Conservation (phyloP, 2,113 vertebrate genomes). For the Sorex fumeus region DNA sequence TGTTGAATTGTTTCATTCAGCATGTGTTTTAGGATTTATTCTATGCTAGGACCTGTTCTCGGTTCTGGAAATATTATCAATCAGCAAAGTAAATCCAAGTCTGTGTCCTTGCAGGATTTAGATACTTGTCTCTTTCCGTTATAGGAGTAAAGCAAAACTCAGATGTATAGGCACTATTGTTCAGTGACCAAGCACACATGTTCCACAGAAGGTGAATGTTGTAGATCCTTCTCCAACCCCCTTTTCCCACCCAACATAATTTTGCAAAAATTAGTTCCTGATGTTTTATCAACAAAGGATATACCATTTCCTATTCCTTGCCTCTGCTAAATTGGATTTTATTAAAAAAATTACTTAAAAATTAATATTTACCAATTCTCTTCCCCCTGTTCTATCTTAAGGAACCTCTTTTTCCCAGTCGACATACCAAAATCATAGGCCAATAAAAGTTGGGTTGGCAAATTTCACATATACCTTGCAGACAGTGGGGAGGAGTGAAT, state of each 20-base stretch:
- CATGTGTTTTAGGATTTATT: not conserved
- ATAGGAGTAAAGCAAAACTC: not conserved
- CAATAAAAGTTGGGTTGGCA: not conserved
- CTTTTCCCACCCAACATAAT: conserved; percentile 43
- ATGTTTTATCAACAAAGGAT: not conserved
- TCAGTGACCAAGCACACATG: not conserved
- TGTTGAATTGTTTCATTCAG: not conserved
- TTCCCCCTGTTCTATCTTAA: not conserved
- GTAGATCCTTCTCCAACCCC: not conserved
- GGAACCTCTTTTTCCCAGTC: not conserved
- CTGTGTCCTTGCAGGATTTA: not conserved
- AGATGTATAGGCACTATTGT: not conserved
- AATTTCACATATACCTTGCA: not conserved
- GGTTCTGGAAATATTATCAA: not conserved
- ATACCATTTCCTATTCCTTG: not conserved
- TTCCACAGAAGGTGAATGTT: not conserved
- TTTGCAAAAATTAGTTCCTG: conserved; percentile 62
- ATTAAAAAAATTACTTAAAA: conserved; percentile 27
- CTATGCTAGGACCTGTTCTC: not conserved
- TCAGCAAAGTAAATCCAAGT: not conserved
- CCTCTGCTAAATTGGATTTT: conserved; percentile 21
- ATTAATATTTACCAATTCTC: not conserved
- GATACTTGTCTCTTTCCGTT: not conserved
- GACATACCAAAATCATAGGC: not conserved
- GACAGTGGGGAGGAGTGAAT: not conserved